Evolutionary conservation across 2,888 invertebrate genomes (phyloP), one percentile per base, ranked within the genome.

Genomic region (Schrankia costaestrigalis): DNA sequence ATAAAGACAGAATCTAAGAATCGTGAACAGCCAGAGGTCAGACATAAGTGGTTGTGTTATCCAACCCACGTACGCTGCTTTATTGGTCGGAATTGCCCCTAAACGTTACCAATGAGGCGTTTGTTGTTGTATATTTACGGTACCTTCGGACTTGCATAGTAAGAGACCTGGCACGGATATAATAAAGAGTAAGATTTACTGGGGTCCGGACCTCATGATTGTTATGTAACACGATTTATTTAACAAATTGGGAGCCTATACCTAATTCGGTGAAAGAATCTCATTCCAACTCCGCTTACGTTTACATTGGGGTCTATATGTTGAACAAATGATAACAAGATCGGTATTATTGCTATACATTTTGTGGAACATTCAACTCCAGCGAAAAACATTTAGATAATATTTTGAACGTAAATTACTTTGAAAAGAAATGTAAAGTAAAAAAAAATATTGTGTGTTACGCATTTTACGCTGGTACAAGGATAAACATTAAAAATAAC

Each of bases 31-130:
- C 34, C 43, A 49, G 39, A 56, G 82, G 60, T 76, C 80, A 57
- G 38, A 31, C 17, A 45, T 49, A 47, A 50, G 56, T 79, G 79
- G 81, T 65, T 66, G 56, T 58, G 57, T 70, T 73, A 59, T 56
- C 45, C 71, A 46, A 61, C 86, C 86, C 78, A 86, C 86, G 80
- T 80, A 57, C 55, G 52, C 67, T 72, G 70, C 78, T 85, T 86
- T 86, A 87, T 86, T 83, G 84, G 78, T 66, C 70, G 65, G 75
- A 86, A 86, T 87, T 86, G 83, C 76, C 66, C 76, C 78, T 87
- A 87, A 86, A 86, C 78, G 85, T 72, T 86, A 78, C 81, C 83
- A 84, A 83, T 83, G 84, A 82, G 78, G 66, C 78, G 72, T 77
- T 77, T 77, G 77, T 80, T 79, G 78, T 66, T 71, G 78, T 82